Conservation (phyloP, 2,113 vertebrate genomes). For the Dunckerocampus dactyliophorus region DNA sequence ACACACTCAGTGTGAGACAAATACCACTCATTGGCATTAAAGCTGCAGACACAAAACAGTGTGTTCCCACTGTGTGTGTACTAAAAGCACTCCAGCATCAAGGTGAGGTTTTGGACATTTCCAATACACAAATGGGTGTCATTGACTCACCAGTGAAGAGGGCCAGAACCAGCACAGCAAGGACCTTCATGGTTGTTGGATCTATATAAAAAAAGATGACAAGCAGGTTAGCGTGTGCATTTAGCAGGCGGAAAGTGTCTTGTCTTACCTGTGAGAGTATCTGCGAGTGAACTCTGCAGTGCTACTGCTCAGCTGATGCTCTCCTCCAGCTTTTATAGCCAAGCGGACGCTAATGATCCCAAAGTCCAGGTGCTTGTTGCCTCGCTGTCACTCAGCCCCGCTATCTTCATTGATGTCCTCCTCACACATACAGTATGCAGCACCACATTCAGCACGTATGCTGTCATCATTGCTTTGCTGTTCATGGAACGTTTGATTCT, state of each 20-base stretch:
- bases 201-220: neutral
- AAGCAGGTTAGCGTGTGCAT: constrained; percentile 3
- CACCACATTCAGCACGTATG: neutral
- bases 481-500: too few species aligned
- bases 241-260: neutral
- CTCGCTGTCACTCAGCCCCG: constrained; percentile 50
- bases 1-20: too few species aligned
- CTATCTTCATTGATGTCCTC: constrained; percentile 18
- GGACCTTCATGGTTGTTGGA: constrained; percentile 63
- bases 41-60: too few species aligned
- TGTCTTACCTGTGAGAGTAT: constrained; percentile 41
- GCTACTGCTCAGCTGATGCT: constrained; percentile 26
- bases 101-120: too few species aligned
- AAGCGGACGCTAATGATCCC: constrained; percentile 42
- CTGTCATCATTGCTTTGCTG: neutral
- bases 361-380: constrained; percentile 62
- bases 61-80: too few species aligned
- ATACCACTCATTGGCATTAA: too few species aligned
- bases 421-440: constrained; percentile 1
- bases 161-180: constrained; percentile 53
- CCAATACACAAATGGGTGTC: neutral
- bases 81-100: too few species aligned
- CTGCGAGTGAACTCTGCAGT: constrained; percentile 36
- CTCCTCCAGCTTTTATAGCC: constrained; percentile 58
- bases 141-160: constrained; percentile 59